Base-by-base conservation (phyloP, 2,888 invertebrate genomes). In the Eueremaeus valkanovi region DNA sequence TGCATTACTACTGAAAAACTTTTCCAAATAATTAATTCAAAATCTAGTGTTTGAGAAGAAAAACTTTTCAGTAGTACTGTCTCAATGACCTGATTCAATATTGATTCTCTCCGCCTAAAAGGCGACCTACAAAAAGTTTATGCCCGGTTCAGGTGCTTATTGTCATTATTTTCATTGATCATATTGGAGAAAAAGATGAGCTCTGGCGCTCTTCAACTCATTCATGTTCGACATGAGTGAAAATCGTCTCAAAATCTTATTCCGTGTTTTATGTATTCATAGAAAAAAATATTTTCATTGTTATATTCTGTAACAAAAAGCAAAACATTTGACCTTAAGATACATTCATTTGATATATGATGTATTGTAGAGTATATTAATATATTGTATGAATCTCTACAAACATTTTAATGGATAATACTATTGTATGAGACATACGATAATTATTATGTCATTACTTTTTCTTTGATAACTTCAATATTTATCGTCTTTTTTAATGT, bases 121-220 rank as follows among this genome's bases (percentile, higher is more conserved):
- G n/a, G 8, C 70, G 70, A 70, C 70, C 70, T 70, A n/a, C n/a
- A 70, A 70, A 70, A 29, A 45, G 42, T 70, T 70, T 70, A 70
- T 24, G 27, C 27, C 5, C 24, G 70, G 70, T 66, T 66, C 36
- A 66, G 70, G 45, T 45, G 21, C 42, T 42, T 24, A 40, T 70
- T 70, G 27, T 45, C 29, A 70, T 70, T 18, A 42, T 33, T n/a
- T 16, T 16, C 11, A 42, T 5, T 8, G 42, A 27, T 70, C 13
- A 24, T 45, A 40, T 24, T 5, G 21, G 21, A 55, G n/a, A 58
- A 66, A 31, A 36, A 36, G 66, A 66, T 36, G 66, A 66, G 66
- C 45, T 24, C 58, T 58, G 13, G 9, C 45, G 45, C 70, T 27
- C 40, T 42, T 70, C 2, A 11, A 27, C 13, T 40, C 40, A 40